Evolutionary conservation across 2,888 invertebrate species (phyloP), one percentile per base, ranked within the genome.

Genomic region (Macroteleia sp.): DNA sequence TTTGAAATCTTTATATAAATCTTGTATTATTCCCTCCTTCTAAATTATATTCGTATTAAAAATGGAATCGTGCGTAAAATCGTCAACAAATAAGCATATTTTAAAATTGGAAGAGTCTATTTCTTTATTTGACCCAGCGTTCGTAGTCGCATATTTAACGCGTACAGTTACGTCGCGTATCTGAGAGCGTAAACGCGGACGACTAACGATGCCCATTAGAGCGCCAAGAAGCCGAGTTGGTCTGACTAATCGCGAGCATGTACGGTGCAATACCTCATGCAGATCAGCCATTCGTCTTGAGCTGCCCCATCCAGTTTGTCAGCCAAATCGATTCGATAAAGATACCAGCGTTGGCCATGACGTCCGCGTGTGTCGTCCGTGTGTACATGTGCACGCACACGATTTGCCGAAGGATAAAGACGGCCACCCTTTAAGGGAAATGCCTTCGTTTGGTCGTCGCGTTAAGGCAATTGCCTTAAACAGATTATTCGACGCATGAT

Each of bases 191-290:
- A 77, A 77, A 62, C 75, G 71, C 48, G 84, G 83, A 85, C 86
- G 48, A 85, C 84, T 89, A 89, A 90, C 89, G 89, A 89, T 89
- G 89, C 88, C 89, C 88, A 89, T 89, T 89, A 89, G 87, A 89
- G 88, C 85, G 85, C 84, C 83, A 80, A 82, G 82, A 81, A 81
- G 80, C 79, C 81, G 77, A 82, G 82, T 81, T 82, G 79, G 74
- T 83, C 86, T 88, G 89, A 89, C 89, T 89, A 88, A 90, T 90
- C 89, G 89, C 84, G 85, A 85, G 83, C 79, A 85, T 84, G 82
- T 87, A 87, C 85, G 86, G 87, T 85, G 88, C 88, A 86, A 88
- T 88, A 87, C 79, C 85, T 88, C 89, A 88, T 87, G 88, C 88
- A 89, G 88, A 89, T 87, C 86, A 86, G 84, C 59, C 86, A 89